These are phyloP conservation scores for Sarcophaga rosellei DNA, from an alignment of 2,888 invertebrate genomes.

Conservation along the genomic window DNA sequence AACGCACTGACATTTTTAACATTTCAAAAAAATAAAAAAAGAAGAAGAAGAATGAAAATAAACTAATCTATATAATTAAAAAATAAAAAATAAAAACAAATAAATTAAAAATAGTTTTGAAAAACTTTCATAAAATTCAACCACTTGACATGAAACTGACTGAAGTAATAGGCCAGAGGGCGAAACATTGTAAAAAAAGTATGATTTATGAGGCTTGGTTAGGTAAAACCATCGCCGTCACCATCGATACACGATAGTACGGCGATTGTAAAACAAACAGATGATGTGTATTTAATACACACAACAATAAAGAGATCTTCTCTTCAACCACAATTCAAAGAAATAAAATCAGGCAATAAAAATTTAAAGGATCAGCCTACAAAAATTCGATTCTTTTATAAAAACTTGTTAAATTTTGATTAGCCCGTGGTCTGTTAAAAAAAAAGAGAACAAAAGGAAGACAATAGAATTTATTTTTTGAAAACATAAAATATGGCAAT, in stretches of 20 bases:
- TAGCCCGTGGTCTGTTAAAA: conserved; percentile 47
- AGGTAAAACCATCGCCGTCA: not conserved
- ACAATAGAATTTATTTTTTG: conserved; percentile 19
- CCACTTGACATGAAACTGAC: not conserved
- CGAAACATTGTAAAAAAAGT: not conserved
- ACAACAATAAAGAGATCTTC: not conserved
- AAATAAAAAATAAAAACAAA: conserved; percentile 13
- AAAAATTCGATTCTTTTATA: not conserved
- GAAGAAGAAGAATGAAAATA: conserved; percentile 6
- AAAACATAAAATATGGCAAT: conserved; percentile 55
- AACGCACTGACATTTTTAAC: conserved; percentile 41
- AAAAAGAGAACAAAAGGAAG: not conserved
- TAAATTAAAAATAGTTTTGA: not conserved
- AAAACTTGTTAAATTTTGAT: conserved; percentile 43
- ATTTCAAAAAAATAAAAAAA: conserved; percentile 20
- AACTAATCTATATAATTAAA: conserved; percentile 30
- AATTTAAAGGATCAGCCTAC: not conserved
- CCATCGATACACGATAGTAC: not conserved
- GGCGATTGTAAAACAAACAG: conserved; percentile 18
- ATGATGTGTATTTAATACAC: conserved; percentile 21
- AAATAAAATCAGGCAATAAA: not conserved
- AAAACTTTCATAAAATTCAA: not conserved
- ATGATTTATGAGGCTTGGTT: conserved; percentile 34
- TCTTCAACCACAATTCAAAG: conserved; percentile 8
- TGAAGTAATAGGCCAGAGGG: not conserved